Base-by-base conservation (phyloP, 1,140 invertebrate species). In the Hyphantria cunea region DNA sequence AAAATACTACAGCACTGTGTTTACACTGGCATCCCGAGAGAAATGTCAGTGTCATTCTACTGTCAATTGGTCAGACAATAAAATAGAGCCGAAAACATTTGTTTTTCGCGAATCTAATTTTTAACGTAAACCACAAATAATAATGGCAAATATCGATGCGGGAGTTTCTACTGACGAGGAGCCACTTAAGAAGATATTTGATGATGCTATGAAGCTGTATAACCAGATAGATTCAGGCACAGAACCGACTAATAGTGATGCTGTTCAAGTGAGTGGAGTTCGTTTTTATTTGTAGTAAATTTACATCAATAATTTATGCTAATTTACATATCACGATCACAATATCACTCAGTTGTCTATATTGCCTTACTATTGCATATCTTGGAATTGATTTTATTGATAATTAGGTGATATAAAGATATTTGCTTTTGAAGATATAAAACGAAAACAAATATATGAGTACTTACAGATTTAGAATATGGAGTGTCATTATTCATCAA, bases 191-290 rank as follows among this genome's bases (percentile, higher is more conserved):
- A 72, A 78, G 32, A 59, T 91, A 15, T 91, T 87, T 64, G 86
- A 91, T 33, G 61, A 79, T 47, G 89, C 76, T 3, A 88, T 91
- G 83, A 86, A 86, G 45, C 44, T 86, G 49, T 90, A 73, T 66
- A 72, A 88, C 58, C 78, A 71, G 2, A 73, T 91, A 56, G 86
- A 90, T 70, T 84, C 76, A 48, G 73, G 78, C 5, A 89, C 76
- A 52, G 88, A 91, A 80, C 65, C 86, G 7, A 89, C 80, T 7
- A 89, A 87, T 60, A 90, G 80, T 54, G 80, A 84, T 58, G 47
- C 68, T 25, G 78, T 88, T 32, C 89, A 91, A 81, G 90, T 90
- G 78, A 52, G 49, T 34, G 3, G 10, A 14, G 5, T 58, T 50
- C 1, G 17, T 25, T 25, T n/a, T 25, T 25, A 25, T 50, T n/a